Percentiles rank a stretch among this genome's conserved stretches.
Conservation (phyloP, 1,140 invertebrate species). For the Eupristina koningsbergeri region DNA sequence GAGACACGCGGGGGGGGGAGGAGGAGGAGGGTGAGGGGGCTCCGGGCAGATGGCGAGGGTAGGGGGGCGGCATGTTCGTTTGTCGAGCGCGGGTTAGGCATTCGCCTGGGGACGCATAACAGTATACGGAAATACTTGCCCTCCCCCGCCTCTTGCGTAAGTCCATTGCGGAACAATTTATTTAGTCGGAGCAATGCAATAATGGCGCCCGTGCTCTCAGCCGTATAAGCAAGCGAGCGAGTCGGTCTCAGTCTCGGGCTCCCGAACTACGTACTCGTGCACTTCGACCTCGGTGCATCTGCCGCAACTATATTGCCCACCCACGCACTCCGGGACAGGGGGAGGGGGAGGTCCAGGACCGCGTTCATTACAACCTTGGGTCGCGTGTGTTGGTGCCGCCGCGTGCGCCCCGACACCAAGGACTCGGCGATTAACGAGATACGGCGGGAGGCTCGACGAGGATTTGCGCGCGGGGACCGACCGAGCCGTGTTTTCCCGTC, state of each 20-base stretch:
- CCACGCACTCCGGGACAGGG: neutral
- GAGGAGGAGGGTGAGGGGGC: neutral
- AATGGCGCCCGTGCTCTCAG: conserved; percentile 55
- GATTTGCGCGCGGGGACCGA: conserved; percentile 37
- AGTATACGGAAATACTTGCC: neutral
- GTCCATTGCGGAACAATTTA: conserved; percentile 64
- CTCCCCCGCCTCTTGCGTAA: conserved; percentile 24
- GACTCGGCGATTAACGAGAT: conserved; percentile 49
- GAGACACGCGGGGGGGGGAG: neutral
- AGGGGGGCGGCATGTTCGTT: neutral
- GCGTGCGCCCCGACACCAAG: conserved; percentile 4
- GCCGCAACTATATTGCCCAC: conserved; percentile 51
- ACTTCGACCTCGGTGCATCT: conserved; percentile 19
- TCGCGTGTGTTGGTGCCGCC: conserved; percentile 15
- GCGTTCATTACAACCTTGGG: conserved; percentile 64
- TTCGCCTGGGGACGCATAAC: conserved; percentile 12
- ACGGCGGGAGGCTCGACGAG: neutral
- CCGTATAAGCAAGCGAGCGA: conserved; percentile 38
- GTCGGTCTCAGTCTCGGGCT: too few relatives aligned
- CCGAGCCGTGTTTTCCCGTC: conserved; percentile 25
- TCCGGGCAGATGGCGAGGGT: too few relatives aligned
- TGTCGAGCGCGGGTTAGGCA: neutral
- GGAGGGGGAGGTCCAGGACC: conserved; percentile 47
- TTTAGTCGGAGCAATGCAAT: conserved; percentile 67
- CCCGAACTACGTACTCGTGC: neutral